Base-by-base conservation (phyloP, 2,888 invertebrate genomes). In the Agrotis segetum region DNA sequence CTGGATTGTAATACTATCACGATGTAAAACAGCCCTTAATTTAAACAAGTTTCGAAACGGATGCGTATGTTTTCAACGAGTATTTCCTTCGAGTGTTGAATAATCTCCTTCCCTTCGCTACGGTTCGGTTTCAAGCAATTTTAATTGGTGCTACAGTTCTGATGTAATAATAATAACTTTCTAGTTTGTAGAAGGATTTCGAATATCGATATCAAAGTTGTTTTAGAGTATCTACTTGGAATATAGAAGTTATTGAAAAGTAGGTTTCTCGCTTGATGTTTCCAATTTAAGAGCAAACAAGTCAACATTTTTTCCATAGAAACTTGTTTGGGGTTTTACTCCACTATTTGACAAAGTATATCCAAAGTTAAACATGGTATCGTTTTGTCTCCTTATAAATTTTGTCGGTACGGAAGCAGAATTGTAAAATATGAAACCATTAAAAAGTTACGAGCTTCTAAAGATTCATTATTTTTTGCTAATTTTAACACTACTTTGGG, bases 71-170 rank as follows among this genome's bases (percentile, higher is more conserved):
- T 49, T 64, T 71, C 29, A 46, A 50, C 46, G 52, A 50, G 3
- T 29, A 64, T 71, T 75, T 81, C 83, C 81, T 76, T 61, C 16
- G 24, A 7, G 49, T 53, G 49, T 75, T 74, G 63, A 62, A 83
- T 81, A 64, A 76, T 69, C 59, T 75, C 53, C 71, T 83, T 83
- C 81, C 81, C 68, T 29, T 34, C 46, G 29, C 21, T 46, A 50
- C 61, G 47, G 63, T 59, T 58, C 52, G 59, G 64, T 80, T 74
- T 61, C 56, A 50, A 75, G 44, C 56, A 9, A 50, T 71, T 83
- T 76, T 66, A 80, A 83, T 83, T 75, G 46, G 16, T 47, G 40
- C 49, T 58, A 19, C n/a, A 55, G 34, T 79, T 55, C 40, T 64
- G 56, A 73, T 68, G 68, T 82, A 73, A 66, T 14, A 53, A 40